phyloP scores from a whole-genome alignment of 2,797 vertebrate genomes.

The Melanotaenia boesemani region DNA sequence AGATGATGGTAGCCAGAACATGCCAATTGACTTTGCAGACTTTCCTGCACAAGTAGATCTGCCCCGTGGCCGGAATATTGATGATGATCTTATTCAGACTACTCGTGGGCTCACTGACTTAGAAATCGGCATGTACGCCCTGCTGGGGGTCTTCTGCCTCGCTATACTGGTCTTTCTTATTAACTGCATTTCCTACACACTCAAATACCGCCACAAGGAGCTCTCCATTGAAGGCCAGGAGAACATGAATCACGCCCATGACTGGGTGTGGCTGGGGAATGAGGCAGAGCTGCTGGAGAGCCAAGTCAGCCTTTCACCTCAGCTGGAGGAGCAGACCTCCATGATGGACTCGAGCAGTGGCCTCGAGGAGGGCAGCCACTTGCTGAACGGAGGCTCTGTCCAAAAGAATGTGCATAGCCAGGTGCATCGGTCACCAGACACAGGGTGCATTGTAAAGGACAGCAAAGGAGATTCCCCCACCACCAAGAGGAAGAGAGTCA shows the following conservation, averaged over 20 bases:
- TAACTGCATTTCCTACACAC: slow-evolving; percentile 95
- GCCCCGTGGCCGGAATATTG: slow-evolving; percentile 82
- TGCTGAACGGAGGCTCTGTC: slow-evolving; percentile 85
- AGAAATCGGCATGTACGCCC: slow-evolving; percentile 97
- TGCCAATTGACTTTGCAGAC: slow-evolving; percentile 91
- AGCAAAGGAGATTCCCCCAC: slow-evolving; percentile 89
- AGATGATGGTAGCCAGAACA: slow-evolving; percentile 83
- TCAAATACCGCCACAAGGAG: slow-evolving; percentile 95
- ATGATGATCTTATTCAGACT: slow-evolving; percentile 86
- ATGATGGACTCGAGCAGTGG: slow-evolving; percentile 86
- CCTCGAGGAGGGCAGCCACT: slow-evolving; percentile 85
- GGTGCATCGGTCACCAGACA: slow-evolving; percentile 80
- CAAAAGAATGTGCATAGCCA: slow-evolving; percentile 87
- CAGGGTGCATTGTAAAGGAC: slow-evolving; percentile 78
- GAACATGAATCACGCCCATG: slow-evolving; percentile 91
- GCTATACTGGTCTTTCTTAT: slow-evolving; percentile 97
- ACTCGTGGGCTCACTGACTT: slow-evolving; percentile 91
- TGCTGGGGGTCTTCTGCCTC: slow-evolving; percentile 96
- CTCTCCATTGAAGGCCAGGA: slow-evolving; percentile 90
- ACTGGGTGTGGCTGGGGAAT: slow-evolving; percentile 98
- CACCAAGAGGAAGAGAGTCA: slow-evolving; percentile 93
- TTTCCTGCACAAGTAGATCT: slow-evolving; percentile 92
- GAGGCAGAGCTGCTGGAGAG: slow-evolving; percentile 92
- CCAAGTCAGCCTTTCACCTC: slow-evolving; percentile 82
- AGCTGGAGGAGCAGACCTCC: slow-evolving; percentile 90